Evolutionary conservation across 2,797 vertebrate genomes (phyloP).

Genomic region (Alcedo atthis): DNA sequence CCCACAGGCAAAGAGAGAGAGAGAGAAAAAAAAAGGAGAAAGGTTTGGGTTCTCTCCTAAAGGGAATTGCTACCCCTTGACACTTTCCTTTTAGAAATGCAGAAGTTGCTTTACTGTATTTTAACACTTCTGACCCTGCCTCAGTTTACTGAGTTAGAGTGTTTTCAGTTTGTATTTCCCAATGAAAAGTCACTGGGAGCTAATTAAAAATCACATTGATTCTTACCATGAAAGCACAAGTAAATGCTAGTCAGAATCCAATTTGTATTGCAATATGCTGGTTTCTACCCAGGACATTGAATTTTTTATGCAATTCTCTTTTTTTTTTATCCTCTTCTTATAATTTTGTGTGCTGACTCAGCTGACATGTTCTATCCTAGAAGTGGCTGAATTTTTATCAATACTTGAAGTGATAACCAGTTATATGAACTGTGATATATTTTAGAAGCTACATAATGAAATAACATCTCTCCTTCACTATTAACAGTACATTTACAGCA

Average conservation of each 20-base stretch:
- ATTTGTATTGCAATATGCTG: neutral
- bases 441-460: neutral
- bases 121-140: neutral
- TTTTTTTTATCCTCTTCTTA: neutral
- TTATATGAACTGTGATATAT: neutral
- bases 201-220: neutral
- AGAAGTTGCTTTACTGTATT: neutral
- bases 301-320: neutral
- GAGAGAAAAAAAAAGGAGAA: no score
- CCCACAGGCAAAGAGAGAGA: no score
- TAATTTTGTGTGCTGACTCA: neutral
- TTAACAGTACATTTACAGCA: neutral
- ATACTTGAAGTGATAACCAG: neutral
- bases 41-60: no score
- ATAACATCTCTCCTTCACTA: neutral
- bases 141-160: neutral
- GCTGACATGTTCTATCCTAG: neutral
- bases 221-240: neutral
- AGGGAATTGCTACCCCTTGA: no score
- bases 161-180: neutral
- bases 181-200: neutral
- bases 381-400: neutral
- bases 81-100: slow-evolving; percentile 12
- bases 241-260: neutral
- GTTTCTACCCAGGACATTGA: neutral